Conservation (phyloP, 2,888 invertebrate genomes). For the Venustoraphidia nigricollis region DNA sequence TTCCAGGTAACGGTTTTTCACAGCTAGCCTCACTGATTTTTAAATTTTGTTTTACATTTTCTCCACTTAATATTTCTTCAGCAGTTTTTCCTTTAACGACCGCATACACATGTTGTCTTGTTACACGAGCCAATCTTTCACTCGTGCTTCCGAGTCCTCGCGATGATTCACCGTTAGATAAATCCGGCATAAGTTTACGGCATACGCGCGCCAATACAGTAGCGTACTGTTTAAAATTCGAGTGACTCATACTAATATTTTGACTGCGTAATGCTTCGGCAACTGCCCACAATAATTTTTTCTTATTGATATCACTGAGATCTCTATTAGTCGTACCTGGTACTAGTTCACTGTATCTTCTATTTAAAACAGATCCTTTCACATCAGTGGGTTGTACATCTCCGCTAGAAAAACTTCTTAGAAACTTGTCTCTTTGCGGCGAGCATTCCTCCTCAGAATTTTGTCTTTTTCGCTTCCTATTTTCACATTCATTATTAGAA, state of each 20-base stretch:
- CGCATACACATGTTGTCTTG: slow-evolving; percentile 45
- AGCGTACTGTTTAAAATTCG: slow-evolving; percentile 56
- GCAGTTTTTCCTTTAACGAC: slow-evolving; percentile 47
- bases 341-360: slow-evolving; percentile 1
- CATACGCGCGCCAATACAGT: slow-evolving; percentile 50
- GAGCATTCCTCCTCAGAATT: slow-evolving; percentile 23
- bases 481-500: slow-evolving; percentile 16
- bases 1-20: too few relatives aligned
- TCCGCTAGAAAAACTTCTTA: slow-evolving; percentile 37
- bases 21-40: too few relatives aligned
- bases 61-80: slow-evolving; percentile 34
- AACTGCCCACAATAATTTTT: slow-evolving; percentile 73
- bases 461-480: slow-evolving; percentile 31
- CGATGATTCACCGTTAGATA: slow-evolving; percentile 25
- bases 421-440: slow-evolving; percentile 30
- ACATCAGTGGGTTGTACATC: not conserved
- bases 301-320: slow-evolving; percentile 10
- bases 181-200: slow-evolving; percentile 42
- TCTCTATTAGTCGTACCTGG: not conserved
- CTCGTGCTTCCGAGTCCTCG: slow-evolving; percentile 46
- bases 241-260: slow-evolving; percentile 52
- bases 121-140: slow-evolving; percentile 56
- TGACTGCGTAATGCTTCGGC: slow-evolving; percentile 57
- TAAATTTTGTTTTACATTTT: too few relatives aligned
- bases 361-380: not conserved